A percentile compares a stretch with the other conserved stretches of the same genome.
These are phyloP conservation scores for Ophion ventricosus DNA, from an alignment of 2,888 invertebrate species.

Conservation along the genomic window DNA sequence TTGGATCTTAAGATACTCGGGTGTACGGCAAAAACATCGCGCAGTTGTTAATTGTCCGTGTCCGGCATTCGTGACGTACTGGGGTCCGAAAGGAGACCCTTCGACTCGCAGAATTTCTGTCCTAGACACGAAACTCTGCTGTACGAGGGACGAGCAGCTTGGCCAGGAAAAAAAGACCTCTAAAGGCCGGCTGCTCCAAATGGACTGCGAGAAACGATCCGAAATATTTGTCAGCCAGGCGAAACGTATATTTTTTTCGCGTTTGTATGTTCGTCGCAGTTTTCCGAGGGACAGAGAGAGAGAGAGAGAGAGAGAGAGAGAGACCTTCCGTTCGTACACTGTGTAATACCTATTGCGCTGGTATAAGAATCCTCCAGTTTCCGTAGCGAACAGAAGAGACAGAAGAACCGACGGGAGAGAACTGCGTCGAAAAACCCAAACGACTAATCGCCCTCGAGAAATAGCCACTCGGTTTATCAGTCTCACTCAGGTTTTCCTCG, in stretches of 20 bases:
- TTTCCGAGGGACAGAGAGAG: conserved; percentile 30
- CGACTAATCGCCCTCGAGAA: conserved; percentile 67
- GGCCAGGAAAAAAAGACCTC: conserved; percentile 77
- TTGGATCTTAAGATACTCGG: conserved; percentile 42
- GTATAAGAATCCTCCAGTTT: conserved; percentile 38
- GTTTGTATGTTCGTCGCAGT: conserved; percentile 45
- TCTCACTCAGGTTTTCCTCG: conserved; percentile 59
- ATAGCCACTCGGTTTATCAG: conserved; percentile 66
- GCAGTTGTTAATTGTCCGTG: conserved; percentile 32
- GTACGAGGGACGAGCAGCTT: conserved; percentile 27
- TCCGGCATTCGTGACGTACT: conserved; percentile 40
- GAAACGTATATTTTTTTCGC: conserved; percentile 41
- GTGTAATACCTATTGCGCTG: neutral
- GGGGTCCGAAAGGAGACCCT: conserved; percentile 53
- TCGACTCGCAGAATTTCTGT: conserved; percentile 61
- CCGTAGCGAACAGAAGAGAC: conserved; percentile 42
- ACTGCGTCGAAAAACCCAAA: conserved; percentile 58
- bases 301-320: neutral
- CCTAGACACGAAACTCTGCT: conserved; percentile 21
- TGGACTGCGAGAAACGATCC: conserved; percentile 80
- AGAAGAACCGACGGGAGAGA: conserved; percentile 46
- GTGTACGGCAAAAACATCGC: conserved; percentile 17
- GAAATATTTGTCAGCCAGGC: conserved; percentile 75
- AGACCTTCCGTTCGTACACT: conserved; percentile 66
- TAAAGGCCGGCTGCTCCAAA: conserved; percentile 81